These are phyloP conservation scores for Pseudomyrmex flavicornis DNA, from an alignment of 1,140 invertebrate genomes.

Conservation along the genomic window DNA sequence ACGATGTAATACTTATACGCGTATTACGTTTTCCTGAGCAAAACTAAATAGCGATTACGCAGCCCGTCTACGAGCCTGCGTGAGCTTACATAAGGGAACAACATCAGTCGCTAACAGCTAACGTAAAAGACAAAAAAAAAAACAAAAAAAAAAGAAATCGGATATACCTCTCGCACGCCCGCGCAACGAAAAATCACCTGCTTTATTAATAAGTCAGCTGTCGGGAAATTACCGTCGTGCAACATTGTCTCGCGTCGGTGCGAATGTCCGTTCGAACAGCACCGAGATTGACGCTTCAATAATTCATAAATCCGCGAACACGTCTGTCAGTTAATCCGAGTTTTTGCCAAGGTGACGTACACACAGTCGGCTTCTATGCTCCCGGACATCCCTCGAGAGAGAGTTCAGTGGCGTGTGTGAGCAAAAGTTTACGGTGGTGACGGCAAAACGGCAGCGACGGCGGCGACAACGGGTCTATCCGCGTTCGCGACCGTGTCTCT, in stretches of 20 bases:
- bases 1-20: neutral
- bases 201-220: slow-evolving; percentile 18
- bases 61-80: neutral
- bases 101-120: slow-evolving; percentile 43
- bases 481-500: slow-evolving; percentile 57
- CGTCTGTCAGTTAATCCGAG: no score
- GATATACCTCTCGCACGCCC: slow-evolving; percentile 19
- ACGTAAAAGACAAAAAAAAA: slow-evolving; percentile 9
- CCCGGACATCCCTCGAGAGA: neutral
- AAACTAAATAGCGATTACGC: slow-evolving; percentile 38
- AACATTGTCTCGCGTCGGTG: neutral
- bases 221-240: slow-evolving; percentile 1
- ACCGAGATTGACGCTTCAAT: slow-evolving; percentile 9
- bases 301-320: slow-evolving; percentile 28
- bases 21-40: slow-evolving; percentile 20
- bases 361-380: no score
- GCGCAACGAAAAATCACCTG: slow-evolving; percentile 40
- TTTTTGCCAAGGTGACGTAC: no score
- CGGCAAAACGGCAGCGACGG: neutral
- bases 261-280: neutral
- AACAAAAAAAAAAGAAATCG: slow-evolving; percentile 31
- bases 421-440: slow-evolving; percentile 30
- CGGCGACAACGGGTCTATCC: slow-evolving; percentile 64
- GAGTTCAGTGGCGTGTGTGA: neutral
- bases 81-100: slow-evolving; percentile 34